phyloP scores from a whole-genome alignment of 2,113 vertebrate species.

The Callionymus lyra region DNA sequence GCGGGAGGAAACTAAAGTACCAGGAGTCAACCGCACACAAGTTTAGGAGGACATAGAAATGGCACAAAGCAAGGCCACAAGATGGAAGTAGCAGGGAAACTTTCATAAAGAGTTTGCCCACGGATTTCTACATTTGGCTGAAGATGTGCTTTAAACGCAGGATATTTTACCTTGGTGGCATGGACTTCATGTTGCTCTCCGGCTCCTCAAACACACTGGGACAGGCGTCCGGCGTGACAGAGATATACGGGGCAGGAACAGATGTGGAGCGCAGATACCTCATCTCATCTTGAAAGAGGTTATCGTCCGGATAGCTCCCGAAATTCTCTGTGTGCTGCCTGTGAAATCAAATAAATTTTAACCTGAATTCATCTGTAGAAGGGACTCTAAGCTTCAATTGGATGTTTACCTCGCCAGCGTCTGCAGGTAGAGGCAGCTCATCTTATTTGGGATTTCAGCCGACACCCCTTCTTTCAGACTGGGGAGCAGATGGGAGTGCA shows the following conservation, averaged over 20 bases:
- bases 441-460: slow-evolving; percentile 90
- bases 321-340: slow-evolving; percentile 97
- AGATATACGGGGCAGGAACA: slow-evolving; percentile 94
- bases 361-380: background rate
- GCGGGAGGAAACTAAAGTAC: no score
- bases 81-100: no score
- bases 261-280: slow-evolving; percentile 93
- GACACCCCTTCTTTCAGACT: slow-evolving; percentile 94
- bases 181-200: slow-evolving; percentile 98
- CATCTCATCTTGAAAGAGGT: slow-evolving; percentile 98
- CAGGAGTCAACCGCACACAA: no score
- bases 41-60: no score
- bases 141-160: no score
- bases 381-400: background rate
- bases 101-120: no score
- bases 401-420: slow-evolving; percentile 80
- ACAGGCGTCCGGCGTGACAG: slow-evolving; percentile 93
- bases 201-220: slow-evolving; percentile 97
- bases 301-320: slow-evolving; percentile 90
- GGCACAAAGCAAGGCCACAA: no score
- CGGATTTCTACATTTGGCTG: no score
- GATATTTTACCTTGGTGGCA: slow-evolving; percentile 90
- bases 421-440: slow-evolving; percentile 94
- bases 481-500: slow-evolving; percentile 87
- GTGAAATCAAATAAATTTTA: background rate